Evolutionary conservation across 2,888 invertebrate species (phyloP).

Genomic region (Proisotoma minuta): DNA sequence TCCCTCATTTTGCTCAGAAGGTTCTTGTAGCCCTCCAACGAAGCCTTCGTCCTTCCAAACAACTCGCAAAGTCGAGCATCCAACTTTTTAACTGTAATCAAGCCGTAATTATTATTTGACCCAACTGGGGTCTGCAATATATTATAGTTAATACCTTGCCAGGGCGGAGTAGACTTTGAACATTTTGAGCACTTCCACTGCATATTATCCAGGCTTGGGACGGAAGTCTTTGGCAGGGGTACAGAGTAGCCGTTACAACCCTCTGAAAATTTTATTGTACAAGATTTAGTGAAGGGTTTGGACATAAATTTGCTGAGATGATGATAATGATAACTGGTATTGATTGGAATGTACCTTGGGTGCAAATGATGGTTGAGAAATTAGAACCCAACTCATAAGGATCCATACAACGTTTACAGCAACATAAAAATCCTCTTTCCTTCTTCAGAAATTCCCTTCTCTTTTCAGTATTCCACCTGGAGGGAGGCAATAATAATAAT

Average conservation of each 20-base stretch:
- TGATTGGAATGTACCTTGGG: conserved; percentile 22
- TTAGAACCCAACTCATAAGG: conserved; percentile 44
- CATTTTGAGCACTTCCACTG: conserved; percentile 45
- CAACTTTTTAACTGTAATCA: conserved; percentile 45
- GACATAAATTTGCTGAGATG: too few relatives aligned
- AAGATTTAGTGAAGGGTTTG: too few relatives aligned
- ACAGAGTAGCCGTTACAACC: conserved; percentile 31
- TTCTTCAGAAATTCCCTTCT: conserved; percentile 42
- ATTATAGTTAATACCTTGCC: too few relatives aligned
- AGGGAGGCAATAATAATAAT: too few relatives aligned
- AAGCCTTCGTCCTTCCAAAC: conserved; percentile 38
- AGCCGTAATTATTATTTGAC: too few relatives aligned
- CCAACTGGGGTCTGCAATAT: too few relatives aligned
- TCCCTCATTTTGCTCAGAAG: conserved; percentile 65
- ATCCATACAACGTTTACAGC: conserved; percentile 43
- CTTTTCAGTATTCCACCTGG: conserved; percentile 46
- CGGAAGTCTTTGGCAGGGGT: conserved; percentile 17
- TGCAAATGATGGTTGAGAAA: conserved; percentile 45
- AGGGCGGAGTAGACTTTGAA: conserved; percentile 38
- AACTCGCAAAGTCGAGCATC: conserved; percentile 43
- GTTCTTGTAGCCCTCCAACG: conserved; percentile 52
- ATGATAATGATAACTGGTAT: too few relatives aligned
- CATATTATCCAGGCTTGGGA: conserved; percentile 20
- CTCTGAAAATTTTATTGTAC: not conserved
- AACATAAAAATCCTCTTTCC: conserved; percentile 45